phyloP scores from a whole-genome alignment of 2,888 invertebrate genomes.

The Molanna angustata region DNA sequence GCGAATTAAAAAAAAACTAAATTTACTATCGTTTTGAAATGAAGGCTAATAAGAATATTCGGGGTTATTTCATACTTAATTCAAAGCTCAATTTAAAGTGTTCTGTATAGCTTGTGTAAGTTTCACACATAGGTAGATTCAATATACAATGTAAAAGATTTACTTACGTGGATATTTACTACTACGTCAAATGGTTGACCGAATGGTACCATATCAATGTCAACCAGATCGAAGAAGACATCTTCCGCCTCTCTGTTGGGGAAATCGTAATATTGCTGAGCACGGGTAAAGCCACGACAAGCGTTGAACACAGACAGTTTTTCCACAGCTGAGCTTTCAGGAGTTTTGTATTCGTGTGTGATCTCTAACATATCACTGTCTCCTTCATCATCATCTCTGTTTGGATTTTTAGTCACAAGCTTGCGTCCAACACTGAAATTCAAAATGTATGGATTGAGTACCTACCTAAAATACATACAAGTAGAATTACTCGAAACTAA shows the following conservation, averaged over 20 bases:
- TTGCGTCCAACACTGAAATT: conserved; percentile 61
- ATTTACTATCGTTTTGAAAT: too few species aligned
- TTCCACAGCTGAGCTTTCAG: conserved; percentile 63
- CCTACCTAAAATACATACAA: too few species aligned
- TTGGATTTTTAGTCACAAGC: conserved; percentile 64
- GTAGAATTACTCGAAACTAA: too few species aligned
- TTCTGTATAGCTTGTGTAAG: too few species aligned
- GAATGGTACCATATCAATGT: conserved; percentile 62
- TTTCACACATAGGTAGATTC: too few species aligned
- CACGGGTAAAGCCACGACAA: conserved; percentile 59
- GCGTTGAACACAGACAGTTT: conserved; percentile 65
- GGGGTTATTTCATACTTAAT: too few species aligned
- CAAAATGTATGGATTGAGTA: neutral
- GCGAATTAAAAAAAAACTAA: too few species aligned
- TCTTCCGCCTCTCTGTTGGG: conserved; percentile 60
- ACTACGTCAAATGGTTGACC: conserved; percentile 66
- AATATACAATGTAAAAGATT: too few species aligned
- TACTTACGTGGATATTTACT: conserved; percentile 59
- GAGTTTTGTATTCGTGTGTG: conserved; percentile 62
- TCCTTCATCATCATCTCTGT: conserved; percentile 60
- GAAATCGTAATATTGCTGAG: conserved; percentile 61
- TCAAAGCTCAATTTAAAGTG: too few species aligned
- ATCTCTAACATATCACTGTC: conserved; percentile 65
- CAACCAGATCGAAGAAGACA: conserved; percentile 63
- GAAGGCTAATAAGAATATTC: too few species aligned